Evolutionary conservation across 2,113 vertebrate genomes (phyloP).

Genomic region (Craseonycteris thonglongyai): DNA sequence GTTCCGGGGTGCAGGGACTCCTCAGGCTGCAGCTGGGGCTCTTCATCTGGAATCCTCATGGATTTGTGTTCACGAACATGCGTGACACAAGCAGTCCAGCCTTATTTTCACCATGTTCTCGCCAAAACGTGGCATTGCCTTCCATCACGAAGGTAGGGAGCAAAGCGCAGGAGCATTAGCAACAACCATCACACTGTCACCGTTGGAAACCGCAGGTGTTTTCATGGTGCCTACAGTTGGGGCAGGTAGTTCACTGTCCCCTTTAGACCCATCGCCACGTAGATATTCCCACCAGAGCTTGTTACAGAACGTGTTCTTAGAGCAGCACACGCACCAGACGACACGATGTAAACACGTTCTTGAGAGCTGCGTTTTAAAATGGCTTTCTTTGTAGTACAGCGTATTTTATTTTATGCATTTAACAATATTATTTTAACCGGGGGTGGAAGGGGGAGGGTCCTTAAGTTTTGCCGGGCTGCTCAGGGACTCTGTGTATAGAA

Average conservation of each 20-base stretch:
- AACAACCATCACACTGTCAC: background rate
- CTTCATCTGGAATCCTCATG: background rate
- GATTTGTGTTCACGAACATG: background rate
- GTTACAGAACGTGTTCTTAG: background rate
- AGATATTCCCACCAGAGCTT: background rate
- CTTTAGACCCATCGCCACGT: background rate
- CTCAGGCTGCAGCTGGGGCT: background rate
- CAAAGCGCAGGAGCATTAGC: background rate
- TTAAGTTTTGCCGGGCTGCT: background rate
- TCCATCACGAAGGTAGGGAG: background rate
- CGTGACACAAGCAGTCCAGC: background rate
- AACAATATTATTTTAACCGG: background rate
- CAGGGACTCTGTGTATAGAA: background rate
- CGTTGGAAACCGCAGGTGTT: background rate
- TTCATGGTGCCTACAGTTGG: background rate
- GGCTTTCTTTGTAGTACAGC: background rate
- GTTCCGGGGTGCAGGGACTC: background rate
- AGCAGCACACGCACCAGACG: background rate
- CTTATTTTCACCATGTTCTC: background rate
- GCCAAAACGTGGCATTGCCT: background rate
- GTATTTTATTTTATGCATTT: conserved; percentile 1
- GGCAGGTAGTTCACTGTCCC: background rate
- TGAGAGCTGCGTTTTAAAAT: background rate
- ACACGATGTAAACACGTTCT: background rate
- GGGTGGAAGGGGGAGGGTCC: background rate